Evolutionary conservation across 2,888 invertebrate species (phyloP).

Genomic region (Unio pictorum): DNA sequence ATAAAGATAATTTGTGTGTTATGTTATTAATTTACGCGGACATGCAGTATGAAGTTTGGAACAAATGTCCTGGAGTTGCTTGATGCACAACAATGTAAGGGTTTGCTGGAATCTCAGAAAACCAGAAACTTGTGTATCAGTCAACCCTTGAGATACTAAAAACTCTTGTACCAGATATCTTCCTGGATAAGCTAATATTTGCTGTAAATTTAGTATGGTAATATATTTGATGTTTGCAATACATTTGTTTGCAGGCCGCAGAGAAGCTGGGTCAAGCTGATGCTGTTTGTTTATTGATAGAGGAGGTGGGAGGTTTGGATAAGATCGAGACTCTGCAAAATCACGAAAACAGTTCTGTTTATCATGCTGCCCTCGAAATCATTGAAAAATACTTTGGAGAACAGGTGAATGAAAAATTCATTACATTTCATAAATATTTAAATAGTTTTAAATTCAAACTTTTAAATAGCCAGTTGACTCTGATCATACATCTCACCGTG

Average conservation of each 20-base stretch:
- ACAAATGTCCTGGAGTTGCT: too few species aligned
- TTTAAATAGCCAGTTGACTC: too few species aligned
- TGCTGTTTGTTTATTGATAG: constrained; percentile 84
- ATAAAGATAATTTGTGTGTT: too few species aligned
- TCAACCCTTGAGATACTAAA: too few species aligned
- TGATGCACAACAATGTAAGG: too few species aligned
- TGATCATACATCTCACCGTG: too few species aligned
- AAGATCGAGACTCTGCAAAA: constrained; percentile 74
- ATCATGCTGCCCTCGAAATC: constrained; percentile 72
- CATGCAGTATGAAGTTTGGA: too few species aligned
- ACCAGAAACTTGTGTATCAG: too few species aligned
- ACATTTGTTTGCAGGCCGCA: constrained; percentile 77
- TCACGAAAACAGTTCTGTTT: constrained; percentile 73
- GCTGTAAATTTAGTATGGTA: not conserved
- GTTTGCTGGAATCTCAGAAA: too few species aligned
- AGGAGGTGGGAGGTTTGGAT: constrained; percentile 83
- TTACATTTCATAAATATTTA: not conserved
- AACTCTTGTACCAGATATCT: not conserved
- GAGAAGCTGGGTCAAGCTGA: constrained; percentile 84
- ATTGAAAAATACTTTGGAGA: constrained; percentile 73
- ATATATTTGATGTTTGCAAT: not conserved
- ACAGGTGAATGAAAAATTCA: constrained; percentile 55
- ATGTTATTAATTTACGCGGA: too few species aligned
- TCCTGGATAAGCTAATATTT: not conserved
- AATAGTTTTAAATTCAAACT: too few species aligned